Evolutionary conservation across 2,113 vertebrate genomes (phyloP).

Genomic region (Petrocephalus microphthalmus): DNA sequence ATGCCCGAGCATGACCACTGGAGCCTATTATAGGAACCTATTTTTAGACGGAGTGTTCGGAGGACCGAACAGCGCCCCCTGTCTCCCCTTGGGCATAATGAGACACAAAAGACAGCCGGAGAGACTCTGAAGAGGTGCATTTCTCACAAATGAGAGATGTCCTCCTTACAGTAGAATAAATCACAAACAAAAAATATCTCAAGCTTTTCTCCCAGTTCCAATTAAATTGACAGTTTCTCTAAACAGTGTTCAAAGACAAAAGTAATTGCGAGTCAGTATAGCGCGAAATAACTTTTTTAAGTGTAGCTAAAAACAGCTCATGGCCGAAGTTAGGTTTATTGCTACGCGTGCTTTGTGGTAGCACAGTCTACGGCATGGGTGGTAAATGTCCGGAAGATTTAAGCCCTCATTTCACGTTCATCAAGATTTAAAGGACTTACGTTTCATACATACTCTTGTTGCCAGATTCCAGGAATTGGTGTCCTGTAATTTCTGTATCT

Average conservation of each 20-base stretch:
- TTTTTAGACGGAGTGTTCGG: not conserved
- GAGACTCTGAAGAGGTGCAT: not conserved
- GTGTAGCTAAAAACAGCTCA: not conserved
- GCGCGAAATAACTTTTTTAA: not conserved
- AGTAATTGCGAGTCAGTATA: not conserved
- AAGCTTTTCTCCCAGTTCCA: not conserved
- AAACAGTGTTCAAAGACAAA: not conserved
- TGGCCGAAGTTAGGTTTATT: not conserved
- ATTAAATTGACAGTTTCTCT: not conserved
- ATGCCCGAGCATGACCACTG: not conserved
- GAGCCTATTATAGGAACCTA: not conserved
- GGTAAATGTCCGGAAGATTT: not conserved
- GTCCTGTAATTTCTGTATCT: no score
- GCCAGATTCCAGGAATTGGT: not conserved
- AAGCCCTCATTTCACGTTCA: not conserved
- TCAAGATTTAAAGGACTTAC: not conserved
- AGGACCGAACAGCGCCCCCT: slow-evolving; percentile 1
- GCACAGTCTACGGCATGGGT: not conserved
- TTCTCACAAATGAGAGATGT: not conserved
- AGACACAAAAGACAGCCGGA: no score
- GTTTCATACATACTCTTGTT: not conserved
- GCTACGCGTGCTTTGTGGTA: not conserved
- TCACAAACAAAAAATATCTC: not conserved
- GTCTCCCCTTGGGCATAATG: not conserved
- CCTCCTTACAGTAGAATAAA: not conserved